Evolutionary conservation across 2,888 invertebrate genomes (phyloP).

Genomic region (Agrochola macilenta): DNA sequence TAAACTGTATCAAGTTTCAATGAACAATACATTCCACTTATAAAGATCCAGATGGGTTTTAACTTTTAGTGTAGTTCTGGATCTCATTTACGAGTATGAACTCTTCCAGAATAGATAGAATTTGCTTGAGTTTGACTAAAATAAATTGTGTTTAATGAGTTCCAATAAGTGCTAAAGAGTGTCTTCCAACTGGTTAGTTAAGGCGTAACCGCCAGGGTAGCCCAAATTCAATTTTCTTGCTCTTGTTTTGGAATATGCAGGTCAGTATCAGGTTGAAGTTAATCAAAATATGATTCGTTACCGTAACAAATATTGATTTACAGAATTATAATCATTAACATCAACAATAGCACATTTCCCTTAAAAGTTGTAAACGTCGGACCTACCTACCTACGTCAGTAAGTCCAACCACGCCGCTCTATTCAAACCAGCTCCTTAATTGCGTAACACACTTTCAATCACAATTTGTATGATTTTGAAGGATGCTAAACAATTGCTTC

Average conservation of each 20-base stretch:
- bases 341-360: not conserved
- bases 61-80: slow-evolving; percentile 18
- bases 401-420: not conserved
- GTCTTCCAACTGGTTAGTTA: not conserved
- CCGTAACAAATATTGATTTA: not conserved
- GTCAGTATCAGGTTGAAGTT: not conserved
- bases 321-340: not conserved
- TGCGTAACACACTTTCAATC: no score
- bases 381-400: not conserved
- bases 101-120: not conserved
- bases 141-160: not conserved
- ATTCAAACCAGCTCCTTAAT: not conserved
- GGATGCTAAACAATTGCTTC: no score
- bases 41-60: slow-evolving; percentile 15
- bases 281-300: not conserved
- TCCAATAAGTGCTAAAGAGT: not conserved
- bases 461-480: no score
- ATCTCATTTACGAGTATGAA: not conserved
- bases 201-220: not conserved
- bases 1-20: slow-evolving; percentile 66
- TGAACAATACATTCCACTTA: slow-evolving; percentile 62
- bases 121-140: not conserved
- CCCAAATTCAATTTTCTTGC: not conserved
- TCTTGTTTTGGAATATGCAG: not conserved
- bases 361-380: not conserved